These are phyloP conservation scores for Erethizon dorsatum DNA, from an alignment of 2,797 vertebrate species.

Conservation along the genomic window DNA sequence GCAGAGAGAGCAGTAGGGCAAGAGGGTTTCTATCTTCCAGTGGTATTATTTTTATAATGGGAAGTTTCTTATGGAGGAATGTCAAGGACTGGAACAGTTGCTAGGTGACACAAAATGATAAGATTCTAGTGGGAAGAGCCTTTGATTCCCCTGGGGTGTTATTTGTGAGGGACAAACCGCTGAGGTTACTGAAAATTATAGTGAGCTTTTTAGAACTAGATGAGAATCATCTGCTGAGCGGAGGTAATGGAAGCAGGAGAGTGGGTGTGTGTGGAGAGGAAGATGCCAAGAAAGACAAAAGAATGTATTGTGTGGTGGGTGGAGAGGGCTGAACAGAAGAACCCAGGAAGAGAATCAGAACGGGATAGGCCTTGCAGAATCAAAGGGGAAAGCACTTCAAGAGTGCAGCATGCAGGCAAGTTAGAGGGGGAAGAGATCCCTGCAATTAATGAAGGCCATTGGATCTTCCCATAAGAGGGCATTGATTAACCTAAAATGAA, in stretches of 20 bases:
- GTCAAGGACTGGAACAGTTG: conserved; percentile 15
- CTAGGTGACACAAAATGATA: conserved; percentile 52
- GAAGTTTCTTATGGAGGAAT: background rate
- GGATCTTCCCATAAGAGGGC: background rate
- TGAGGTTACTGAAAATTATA: background rate
- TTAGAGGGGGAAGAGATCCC: background rate
- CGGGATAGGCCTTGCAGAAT: background rate
- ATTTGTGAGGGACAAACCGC: conserved; percentile 5
- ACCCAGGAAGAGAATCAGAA: background rate
- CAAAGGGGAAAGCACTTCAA: background rate
- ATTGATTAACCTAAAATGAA: background rate
- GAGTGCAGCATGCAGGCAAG: background rate
- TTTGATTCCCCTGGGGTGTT: conserved; percentile 41
- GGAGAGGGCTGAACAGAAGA: background rate
- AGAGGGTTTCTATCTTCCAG: background rate
- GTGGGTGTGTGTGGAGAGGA: background rate
- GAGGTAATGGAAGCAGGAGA: background rate
- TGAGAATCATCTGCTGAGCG: background rate
- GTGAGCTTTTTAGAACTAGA: background rate
- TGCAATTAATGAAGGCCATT: background rate
- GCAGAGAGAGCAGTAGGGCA: background rate
- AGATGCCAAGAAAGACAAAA: background rate
- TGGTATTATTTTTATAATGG: background rate
- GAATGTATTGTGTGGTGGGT: background rate
- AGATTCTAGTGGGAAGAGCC: conserved; percentile 7